phyloP scores from a whole-genome alignment of 1,140 invertebrate genomes.

The Lepidurus apus region DNA sequence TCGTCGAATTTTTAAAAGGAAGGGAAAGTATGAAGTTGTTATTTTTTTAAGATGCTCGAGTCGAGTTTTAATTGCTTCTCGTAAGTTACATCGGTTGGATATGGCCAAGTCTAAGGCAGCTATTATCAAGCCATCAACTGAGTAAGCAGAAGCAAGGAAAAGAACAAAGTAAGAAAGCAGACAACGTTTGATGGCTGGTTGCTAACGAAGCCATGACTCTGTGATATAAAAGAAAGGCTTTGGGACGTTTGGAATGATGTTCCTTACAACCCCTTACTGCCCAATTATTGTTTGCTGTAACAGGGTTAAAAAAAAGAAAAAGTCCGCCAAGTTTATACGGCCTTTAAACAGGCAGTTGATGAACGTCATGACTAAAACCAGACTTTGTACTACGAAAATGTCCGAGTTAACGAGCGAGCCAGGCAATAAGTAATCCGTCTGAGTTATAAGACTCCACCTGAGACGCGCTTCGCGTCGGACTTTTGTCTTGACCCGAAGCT shows the following conservation, averaged over 20 bases:
- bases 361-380: not conserved
- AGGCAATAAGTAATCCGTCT: constrained; percentile 5
- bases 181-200: not conserved
- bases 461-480: too few species aligned
- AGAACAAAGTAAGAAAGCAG: not conserved
- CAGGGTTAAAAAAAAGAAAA: not conserved
- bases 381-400: constrained; percentile 3
- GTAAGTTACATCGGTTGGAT: not conserved
- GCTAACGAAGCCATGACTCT: constrained; percentile 10
- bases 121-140: constrained; percentile 19
- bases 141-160: not conserved
- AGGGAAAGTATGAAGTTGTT: not conserved
- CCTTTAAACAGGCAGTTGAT: constrained; percentile 2
- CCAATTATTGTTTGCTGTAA: not conserved
- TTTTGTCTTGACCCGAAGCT: too few species aligned
- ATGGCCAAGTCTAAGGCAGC: not conserved
- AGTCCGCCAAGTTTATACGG: not conserved
- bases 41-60: not conserved
- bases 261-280: constrained; percentile 15
- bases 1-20: not conserved
- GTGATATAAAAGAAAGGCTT: constrained; percentile 13
- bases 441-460: not conserved
- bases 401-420: not conserved
- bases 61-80: not conserved
- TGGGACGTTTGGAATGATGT: not conserved